Conservation (phyloP, 1,140 invertebrate genomes). For the Brachionus koreanus region DNA sequence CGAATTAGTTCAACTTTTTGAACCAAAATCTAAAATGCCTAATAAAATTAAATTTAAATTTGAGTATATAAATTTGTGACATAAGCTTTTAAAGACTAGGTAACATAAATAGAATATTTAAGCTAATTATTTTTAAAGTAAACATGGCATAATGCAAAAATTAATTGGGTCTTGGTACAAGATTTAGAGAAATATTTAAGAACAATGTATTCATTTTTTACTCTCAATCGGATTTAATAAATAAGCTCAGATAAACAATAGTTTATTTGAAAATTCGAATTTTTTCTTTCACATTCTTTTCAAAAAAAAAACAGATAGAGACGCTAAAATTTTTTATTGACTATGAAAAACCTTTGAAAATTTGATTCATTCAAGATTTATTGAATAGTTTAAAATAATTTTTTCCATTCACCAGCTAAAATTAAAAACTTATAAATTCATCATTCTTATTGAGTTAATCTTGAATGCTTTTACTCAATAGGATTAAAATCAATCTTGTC, state of each 20-base stretch:
- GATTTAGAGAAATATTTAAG: neutral
- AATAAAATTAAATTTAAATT: neutral
- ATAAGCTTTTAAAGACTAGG: neutral
- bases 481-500: neutral
- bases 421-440: neutral
- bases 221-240: neutral
- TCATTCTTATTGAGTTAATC: neutral
- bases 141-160: conserved; percentile 18
- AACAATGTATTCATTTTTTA: neutral
- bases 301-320: neutral
- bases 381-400: neutral
- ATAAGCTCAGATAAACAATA: neutral
- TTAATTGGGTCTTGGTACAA: conserved; percentile 1
- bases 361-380: neutral
- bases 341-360: neutral
- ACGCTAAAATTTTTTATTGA: neutral
- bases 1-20: neutral
- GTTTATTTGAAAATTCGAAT: neutral
- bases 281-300: neutral
- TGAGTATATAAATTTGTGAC: neutral
- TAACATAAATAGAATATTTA: neutral
- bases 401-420: neutral
- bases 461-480: neutral
- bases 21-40: neutral
- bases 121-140: neutral